Base-by-base conservation (phyloP, 2,113 vertebrate species). In the Falcunculus frontatus region DNA sequence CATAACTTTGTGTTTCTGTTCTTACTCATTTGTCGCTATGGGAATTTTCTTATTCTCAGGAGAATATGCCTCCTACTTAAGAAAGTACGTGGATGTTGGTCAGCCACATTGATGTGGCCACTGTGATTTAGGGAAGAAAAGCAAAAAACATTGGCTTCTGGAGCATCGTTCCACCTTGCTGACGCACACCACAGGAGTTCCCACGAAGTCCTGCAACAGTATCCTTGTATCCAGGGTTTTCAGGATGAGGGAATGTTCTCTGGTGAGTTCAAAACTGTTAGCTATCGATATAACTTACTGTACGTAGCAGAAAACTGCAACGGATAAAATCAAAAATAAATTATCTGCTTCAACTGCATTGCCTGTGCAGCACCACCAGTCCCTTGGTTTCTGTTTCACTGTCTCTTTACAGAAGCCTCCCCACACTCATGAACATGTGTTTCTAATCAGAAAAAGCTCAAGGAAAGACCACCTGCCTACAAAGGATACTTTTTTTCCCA, bases 401-500 rank as follows among this genome's bases (percentile, higher is more conserved):
- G 32, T 87, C 30, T 42, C 73, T 87, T 83, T 93, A 96, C 94
- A 94, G 96, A 97, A 98, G 90, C 70, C 80, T 96, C 89, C 86
- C 94, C 83, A 86, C 84, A 94, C 90, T 95, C 85, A 77, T 20
- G 52, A 95, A 80, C 97, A 98, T 96, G 64, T 98, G 98, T 95
- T 98, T 97, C 91, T 92, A 93, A 96, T 98, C 95, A 95, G 50
- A 76, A 95, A 95, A 72, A 79, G 69, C 89, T 96, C 76, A 81
- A 95, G 88, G 64, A 96, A 90, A 90, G 97, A 97, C 97, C 97
- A 98, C 97, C 96, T 98, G 96, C 95, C 75, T 96, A 96, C 90
- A 96, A 93, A 96, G 75, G 39, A 96, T 94, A 94, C 80, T 69
- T 95, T 96, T 96, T 89, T 89, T 29, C 33, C 41, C 27, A 73